Conservation (phyloP, 2,888 invertebrate genomes). For the Magallana nippona region DNA sequence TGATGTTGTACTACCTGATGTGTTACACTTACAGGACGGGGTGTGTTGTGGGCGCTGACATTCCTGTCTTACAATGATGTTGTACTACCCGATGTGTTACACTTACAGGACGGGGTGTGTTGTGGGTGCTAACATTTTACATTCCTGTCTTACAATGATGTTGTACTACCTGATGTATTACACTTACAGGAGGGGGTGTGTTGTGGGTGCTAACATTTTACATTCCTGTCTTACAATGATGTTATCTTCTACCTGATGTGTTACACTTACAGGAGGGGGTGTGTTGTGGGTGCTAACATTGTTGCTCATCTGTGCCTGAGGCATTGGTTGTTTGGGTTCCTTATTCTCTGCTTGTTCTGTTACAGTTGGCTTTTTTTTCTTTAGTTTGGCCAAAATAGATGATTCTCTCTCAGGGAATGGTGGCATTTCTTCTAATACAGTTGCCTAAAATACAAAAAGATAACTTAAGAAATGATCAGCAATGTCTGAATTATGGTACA, state of each 20-base stretch:
- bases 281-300: conserved; percentile 56
- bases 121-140: background rate
- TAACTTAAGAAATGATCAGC: background rate
- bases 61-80: too few species aligned
- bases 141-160: conserved; percentile 61
- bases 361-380: conserved; percentile 98
- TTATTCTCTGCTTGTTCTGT: conserved; percentile 70
- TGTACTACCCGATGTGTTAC: too few species aligned
- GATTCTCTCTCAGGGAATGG: conserved; percentile 99
- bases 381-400: conserved; percentile 96
- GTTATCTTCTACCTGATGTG: too few species aligned
- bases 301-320: conserved; percentile 69
- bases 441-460: conserved; percentile 85
- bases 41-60: too few species aligned
- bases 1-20: too few species aligned
- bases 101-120: conserved; percentile 43
- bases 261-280: conserved; percentile 29
- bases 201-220: conserved; percentile 39
- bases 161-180: too few species aligned
- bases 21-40: too few species aligned
- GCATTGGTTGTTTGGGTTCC: conserved; percentile 68
- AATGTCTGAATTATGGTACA: too few species aligned
- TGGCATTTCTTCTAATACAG: conserved; percentile 99
- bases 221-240: conserved; percentile 44
- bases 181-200: too few species aligned